phyloP scores from a whole-genome alignment of 2,888 invertebrate species.

The Clusia tigrina region DNA sequence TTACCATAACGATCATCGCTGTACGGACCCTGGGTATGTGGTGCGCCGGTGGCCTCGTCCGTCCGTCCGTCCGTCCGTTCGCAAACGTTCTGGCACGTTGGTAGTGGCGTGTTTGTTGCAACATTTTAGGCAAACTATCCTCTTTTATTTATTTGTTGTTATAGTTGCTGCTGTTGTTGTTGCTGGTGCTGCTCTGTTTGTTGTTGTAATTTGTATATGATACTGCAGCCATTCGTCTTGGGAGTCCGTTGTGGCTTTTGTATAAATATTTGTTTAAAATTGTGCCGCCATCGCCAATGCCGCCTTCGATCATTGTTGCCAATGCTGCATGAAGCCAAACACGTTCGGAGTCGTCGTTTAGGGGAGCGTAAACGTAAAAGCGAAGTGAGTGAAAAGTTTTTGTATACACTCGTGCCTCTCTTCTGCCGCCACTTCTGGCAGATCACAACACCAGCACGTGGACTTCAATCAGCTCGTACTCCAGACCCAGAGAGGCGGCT shows the following conservation, averaged over 20 bases:
- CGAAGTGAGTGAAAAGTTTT: background rate
- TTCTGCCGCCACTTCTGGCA: conserved; percentile 19
- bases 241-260: conserved; percentile 15
- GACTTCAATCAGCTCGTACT: conserved; percentile 8
- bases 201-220: background rate
- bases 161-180: background rate
- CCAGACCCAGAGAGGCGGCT: background rate
- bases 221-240: conserved; percentile 13
- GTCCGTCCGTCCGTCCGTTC: background rate
- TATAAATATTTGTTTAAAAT: conserved; percentile 24
- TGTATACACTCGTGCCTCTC: too few relatives aligned
- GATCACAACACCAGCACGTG: background rate
- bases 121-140: background rate
- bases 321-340: conserved; percentile 8
- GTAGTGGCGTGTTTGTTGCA: background rate
- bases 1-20: conserved; percentile 1
- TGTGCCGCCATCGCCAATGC: conserved; percentile 3
- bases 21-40: background rate
- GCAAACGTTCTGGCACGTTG: background rate
- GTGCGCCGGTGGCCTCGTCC: background rate
- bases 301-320: background rate
- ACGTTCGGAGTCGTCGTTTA: background rate
- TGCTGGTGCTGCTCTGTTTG: background rate
- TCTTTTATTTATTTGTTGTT: background rate
- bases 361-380: background rate